Base-by-base conservation (phyloP, 2,888 invertebrate species). In the Drosophila testacea region DNA sequence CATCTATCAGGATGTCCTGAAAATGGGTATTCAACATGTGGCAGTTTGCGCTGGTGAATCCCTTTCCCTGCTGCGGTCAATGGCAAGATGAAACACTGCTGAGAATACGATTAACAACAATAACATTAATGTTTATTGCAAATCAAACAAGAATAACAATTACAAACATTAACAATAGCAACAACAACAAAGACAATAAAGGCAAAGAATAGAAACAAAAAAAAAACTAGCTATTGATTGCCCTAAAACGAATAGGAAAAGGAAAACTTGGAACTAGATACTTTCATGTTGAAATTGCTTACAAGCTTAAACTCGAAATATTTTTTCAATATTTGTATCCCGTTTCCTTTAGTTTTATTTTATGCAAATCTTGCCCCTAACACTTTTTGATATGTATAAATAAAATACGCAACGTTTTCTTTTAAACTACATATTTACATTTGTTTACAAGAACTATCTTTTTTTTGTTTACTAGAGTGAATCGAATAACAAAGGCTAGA, bases 21-120 rank as follows among this genome's bases (percentile, higher is more conserved):
- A 97, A 93, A 96, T 95, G 92, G 95, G 96, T 90, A 95, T 97
- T 92, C 95, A 96, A 92, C 96, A 95, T 92, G 96, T 96, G 64
- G 95, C 95, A 9, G 93, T 95, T 61, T 94, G 94, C 30, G 48
- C 47, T 10, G 52, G 61, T 27, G 91, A 34, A 27, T 34, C 92
- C 83, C 92, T 93, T 80, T 91, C 92, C 69, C 77, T 76, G 65
- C 77, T 74, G 77, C 89, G 34, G 66, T 89, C 38, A 93, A 93
- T 82, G 93, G 93, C 61, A 93, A 93, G 79, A 81, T 92, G 69
- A 93, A 93, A 81, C 91, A 91, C 10, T 93, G 92, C 92, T 93
- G 93, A 93, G 93, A 92, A 86, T 92, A 92, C 93, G 93, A 46
- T 63, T 22, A 76, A 70, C 47, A 79, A 77, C 4, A 79, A 72